A percentile compares a stretch with the other conserved stretches of the same genome.
Conservation (phyloP, 2,888 invertebrate species). For the Alloplasta piceator region DNA sequence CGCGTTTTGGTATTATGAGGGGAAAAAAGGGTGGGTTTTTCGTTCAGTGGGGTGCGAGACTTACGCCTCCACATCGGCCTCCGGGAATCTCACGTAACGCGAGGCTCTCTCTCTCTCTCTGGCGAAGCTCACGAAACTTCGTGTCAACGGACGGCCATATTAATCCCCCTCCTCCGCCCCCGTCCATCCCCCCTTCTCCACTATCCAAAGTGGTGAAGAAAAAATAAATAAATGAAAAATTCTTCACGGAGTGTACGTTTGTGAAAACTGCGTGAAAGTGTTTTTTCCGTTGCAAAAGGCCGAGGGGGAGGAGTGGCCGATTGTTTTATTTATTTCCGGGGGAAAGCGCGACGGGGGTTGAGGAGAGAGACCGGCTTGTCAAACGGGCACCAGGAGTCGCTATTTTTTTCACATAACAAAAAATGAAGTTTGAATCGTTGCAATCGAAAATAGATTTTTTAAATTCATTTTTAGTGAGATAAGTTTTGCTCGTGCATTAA, state of each 20-base stretch:
- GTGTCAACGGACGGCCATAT: slow-evolving; percentile 74
- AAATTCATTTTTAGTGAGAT: no score
- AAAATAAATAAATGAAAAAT: slow-evolving; percentile 18
- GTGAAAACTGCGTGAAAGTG: background rate
- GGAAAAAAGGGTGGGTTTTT: slow-evolving; percentile 56
- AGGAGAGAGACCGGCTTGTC: slow-evolving; percentile 24
- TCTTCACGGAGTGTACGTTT: background rate
- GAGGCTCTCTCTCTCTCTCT: slow-evolving; percentile 44
- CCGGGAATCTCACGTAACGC: slow-evolving; percentile 62
- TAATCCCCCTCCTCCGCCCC: slow-evolving; percentile 65
- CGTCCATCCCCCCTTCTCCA: background rate
- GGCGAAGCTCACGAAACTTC: slow-evolving; percentile 66
- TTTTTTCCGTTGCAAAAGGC: background rate
- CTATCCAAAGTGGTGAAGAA: no score
- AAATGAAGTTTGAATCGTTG: no score
- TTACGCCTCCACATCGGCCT: slow-evolving; percentile 63
- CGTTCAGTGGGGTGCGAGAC: slow-evolving; percentile 45
- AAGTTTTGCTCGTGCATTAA: no score
- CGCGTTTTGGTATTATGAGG: slow-evolving; percentile 53
- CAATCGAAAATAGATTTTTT: no score
- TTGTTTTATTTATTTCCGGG: no score
- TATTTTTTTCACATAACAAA: no score
- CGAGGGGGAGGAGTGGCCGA: no score
- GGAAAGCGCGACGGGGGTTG: no score
- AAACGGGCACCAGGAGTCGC: slow-evolving; percentile 57